phyloP scores from a whole-genome alignment of 2,797 vertebrate species.

The Catamblyrhynchus diadema region DNA sequence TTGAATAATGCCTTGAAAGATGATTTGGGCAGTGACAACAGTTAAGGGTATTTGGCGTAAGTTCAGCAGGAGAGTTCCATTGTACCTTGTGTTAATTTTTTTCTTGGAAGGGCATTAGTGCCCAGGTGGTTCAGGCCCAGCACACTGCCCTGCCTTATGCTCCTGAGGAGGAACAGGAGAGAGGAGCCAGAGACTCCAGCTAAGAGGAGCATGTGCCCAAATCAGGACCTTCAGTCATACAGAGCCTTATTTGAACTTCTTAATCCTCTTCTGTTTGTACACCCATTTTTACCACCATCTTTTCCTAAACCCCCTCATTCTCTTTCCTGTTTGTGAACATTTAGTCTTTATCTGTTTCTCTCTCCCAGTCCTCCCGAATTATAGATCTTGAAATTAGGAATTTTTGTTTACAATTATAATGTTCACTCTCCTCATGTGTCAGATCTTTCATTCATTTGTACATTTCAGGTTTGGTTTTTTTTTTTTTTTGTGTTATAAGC shows the following conservation, averaged over 20 bases:
- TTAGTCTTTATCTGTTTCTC: not conserved
- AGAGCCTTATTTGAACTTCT: not conserved
- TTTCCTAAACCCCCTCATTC: not conserved
- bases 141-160: not conserved
- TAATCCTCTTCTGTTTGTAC: not conserved
- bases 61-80: not conserved
- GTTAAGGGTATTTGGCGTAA: not conserved
- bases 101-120: not conserved
- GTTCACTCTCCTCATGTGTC: not conserved
- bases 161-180: not conserved
- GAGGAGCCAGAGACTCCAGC: not conserved
- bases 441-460: not conserved
- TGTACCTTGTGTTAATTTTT: not conserved
- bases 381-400: not conserved
- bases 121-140: not conserved
- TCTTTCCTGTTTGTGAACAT: not conserved
- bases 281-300: not conserved
- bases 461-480: not conserved
- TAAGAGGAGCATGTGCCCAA: not conserved
- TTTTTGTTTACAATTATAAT: not conserved
- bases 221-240: not conserved
- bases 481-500: not conserved
- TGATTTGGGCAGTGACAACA: not conserved
- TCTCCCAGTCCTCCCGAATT: not conserved
- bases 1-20: not conserved